phyloP scores from a whole-genome alignment of 2,888 invertebrate genomes.

The Oxyteleia sp. region DNA sequence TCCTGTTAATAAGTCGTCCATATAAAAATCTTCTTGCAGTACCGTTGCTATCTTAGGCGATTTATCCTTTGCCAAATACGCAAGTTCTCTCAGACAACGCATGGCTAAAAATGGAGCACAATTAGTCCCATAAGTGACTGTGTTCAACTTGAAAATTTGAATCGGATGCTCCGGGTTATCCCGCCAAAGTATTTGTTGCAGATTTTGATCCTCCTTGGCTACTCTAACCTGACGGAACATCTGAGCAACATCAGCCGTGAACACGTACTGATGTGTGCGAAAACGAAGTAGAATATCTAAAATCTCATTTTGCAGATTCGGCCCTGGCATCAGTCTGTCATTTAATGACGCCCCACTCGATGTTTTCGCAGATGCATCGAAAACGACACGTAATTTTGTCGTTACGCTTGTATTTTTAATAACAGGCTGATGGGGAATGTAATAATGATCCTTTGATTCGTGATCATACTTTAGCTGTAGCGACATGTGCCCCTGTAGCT shows the following conservation, averaged over 20 bases:
- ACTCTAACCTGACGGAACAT: slow-evolving; percentile 33
- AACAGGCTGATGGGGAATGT: slow-evolving; percentile 23
- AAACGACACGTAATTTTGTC: neutral
- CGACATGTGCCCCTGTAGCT: slow-evolving; percentile 44
- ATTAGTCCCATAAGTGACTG: slow-evolving; percentile 36
- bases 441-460: slow-evolving; percentile 6
- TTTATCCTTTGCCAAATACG: slow-evolving; percentile 14
- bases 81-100: slow-evolving; percentile 24
- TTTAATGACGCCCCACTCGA: slow-evolving; percentile 5
- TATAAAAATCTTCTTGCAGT: slow-evolving; percentile 30
- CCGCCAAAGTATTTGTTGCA: slow-evolving; percentile 43
- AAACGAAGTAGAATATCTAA: neutral
- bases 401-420: slow-evolving; percentile 8
- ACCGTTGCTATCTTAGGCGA: slow-evolving; percentile 1
- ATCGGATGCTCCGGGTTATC: neutral
- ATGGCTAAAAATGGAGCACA: slow-evolving; percentile 28
- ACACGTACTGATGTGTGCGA: slow-evolving; percentile 60
- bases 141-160: slow-evolving; percentile 19
- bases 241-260: slow-evolving; percentile 79
- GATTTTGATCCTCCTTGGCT: neutral
- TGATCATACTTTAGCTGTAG: neutral
- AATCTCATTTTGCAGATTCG: slow-evolving; percentile 6
- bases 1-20: slow-evolving; percentile 38
- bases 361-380: slow-evolving; percentile 14
- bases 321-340: slow-evolving; percentile 16